Evolutionary conservation across 64 coral and sea anemone species (phyloP).

Genomic region (Montipora sp.): DNA sequence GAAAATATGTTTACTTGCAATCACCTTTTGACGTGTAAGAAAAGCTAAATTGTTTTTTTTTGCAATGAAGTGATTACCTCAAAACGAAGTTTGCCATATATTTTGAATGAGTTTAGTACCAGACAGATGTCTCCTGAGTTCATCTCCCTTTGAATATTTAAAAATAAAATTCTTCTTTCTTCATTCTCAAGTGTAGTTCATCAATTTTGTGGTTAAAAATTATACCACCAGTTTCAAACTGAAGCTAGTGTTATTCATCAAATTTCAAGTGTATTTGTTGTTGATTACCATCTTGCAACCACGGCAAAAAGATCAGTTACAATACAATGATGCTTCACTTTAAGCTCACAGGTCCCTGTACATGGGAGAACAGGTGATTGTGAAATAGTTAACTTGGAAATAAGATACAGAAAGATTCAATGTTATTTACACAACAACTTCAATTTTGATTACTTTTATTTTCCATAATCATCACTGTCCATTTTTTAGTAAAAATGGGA

Average conservation of each 20-base stretch:
- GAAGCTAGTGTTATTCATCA: neutral
- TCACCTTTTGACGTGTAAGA: neutral
- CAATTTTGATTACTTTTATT: neutral
- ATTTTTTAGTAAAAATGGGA: neutral
- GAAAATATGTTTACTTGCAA: neutral
- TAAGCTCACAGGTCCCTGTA: neutral
- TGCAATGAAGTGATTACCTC: neutral
- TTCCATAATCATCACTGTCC: no score
- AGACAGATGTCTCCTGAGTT: conserved; percentile 19
- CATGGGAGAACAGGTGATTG: neutral
- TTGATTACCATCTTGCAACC: neutral
- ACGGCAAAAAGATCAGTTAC: neutral
- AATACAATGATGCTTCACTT: neutral
- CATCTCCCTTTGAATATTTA: conserved; percentile 37
- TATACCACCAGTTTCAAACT: neutral
- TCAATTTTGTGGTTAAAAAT: neutral
- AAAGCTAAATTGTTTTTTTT: neutral
- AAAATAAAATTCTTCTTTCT: neutral
- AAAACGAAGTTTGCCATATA: neutral
- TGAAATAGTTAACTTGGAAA: neutral
- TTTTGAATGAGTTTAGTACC: conserved; percentile 42
- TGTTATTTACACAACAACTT: neutral
- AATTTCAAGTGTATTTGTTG: neutral
- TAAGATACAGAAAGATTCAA: neutral
- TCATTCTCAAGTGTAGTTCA: neutral